Conservation (phyloP, 2,797 vertebrate genomes). For the Pogoniulus pusillus region DNA sequence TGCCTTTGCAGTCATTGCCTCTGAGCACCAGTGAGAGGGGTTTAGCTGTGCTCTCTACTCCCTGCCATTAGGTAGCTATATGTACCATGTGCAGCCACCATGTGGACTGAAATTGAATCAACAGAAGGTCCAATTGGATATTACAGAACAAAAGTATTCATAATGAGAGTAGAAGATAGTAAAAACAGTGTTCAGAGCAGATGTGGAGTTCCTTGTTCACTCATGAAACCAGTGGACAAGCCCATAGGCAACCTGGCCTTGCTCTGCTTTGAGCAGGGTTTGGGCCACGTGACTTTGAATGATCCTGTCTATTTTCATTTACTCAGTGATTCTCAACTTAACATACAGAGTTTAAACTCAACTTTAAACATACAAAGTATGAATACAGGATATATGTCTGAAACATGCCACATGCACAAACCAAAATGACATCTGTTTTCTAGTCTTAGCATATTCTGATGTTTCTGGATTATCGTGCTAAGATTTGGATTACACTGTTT, state of each 20-base stretch:
- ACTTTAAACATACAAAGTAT: not conserved
- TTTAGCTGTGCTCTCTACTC: not conserved
- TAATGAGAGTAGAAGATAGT: not conserved
- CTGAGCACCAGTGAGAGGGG: not conserved
- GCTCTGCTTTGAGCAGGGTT: not conserved
- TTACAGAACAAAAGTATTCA: rapidly evolving
- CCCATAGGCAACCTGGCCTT: not conserved
- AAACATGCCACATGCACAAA: not conserved
- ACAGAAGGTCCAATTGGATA: not conserved
- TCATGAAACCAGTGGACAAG: not conserved
- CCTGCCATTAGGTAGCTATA: not conserved
- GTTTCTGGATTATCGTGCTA: not conserved
- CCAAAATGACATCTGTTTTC: not conserved
- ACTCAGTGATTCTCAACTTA: not conserved
- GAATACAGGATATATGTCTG: not conserved
- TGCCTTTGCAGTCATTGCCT: not conserved
- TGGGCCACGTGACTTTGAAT: not conserved
- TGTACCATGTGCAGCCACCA: not conserved
- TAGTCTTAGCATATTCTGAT: not conserved
- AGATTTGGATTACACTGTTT: not conserved
- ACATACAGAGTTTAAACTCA: too few relatives aligned
- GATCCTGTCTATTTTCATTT: not conserved
- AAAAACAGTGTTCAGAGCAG: not conserved
- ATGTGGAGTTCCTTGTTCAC: rapidly evolving
- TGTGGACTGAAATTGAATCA: not conserved